These are phyloP conservation scores for Xerus inauris DNA, from an alignment of 2,113 vertebrate species.

Conservation along the genomic window DNA sequence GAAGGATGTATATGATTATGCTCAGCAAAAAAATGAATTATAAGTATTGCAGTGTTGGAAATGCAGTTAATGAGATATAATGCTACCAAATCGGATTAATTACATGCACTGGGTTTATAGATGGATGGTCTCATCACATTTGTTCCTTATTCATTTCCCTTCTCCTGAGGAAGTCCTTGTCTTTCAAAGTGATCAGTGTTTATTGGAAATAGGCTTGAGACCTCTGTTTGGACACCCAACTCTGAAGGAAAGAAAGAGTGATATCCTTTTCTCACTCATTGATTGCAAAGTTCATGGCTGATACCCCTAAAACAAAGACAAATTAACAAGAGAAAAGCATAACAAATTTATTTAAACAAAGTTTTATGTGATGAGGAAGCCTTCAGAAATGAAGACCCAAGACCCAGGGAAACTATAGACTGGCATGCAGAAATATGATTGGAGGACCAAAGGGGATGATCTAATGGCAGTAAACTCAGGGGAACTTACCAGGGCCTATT, in stretches of 20 bases:
- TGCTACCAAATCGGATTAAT: neutral
- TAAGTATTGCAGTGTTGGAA: neutral
- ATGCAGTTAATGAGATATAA: neutral
- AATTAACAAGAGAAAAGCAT: neutral
- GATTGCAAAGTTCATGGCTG: neutral
- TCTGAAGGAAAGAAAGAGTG: neutral
- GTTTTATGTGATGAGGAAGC: neutral
- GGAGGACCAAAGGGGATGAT: neutral
- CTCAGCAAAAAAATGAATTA: neutral
- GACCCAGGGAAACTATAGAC: neutral
- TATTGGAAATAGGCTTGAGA: neutral
- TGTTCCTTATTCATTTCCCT: constrained; percentile 33
- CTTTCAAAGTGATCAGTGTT: neutral
- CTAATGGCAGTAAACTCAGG: neutral
- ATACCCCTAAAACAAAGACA: neutral
- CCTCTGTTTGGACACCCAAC: neutral
- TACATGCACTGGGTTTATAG: neutral
- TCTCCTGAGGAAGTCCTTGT: constrained; percentile 10
- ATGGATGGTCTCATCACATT: neutral
- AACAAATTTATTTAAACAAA: neutral
- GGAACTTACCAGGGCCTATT: neutral
- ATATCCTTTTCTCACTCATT: neutral
- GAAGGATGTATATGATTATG: neutral
- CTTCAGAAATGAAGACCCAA: neutral
- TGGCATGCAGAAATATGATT: neutral